These are phyloP conservation scores for Nyctibius bracteatus DNA, from an alignment of 2,113 vertebrate species.

Conservation along the genomic window DNA sequence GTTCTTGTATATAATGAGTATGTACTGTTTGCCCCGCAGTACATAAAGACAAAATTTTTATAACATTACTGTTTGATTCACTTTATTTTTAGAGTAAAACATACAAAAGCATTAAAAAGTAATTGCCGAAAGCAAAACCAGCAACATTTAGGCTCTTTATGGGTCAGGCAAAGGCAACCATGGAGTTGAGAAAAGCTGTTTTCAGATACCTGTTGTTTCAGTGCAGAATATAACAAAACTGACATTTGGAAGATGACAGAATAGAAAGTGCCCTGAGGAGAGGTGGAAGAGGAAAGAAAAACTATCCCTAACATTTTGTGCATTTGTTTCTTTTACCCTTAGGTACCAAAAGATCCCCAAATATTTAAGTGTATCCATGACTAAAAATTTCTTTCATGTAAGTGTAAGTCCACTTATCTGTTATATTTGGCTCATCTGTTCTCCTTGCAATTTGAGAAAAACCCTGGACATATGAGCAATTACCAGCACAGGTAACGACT, in stretches of 20 bases:
- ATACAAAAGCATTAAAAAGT: background rate
- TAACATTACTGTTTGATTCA: background rate
- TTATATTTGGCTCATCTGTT: background rate
- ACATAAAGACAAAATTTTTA: background rate
- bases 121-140: background rate
- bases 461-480: background rate
- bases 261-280: background rate
- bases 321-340: background rate
- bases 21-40: background rate
- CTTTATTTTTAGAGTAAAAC: conserved; percentile 1
- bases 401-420: background rate
- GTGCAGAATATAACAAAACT: background rate
- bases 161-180: background rate
- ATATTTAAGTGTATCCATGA: background rate
- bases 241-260: background rate
- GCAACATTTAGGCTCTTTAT: background rate
- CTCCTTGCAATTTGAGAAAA: background rate
- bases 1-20: background rate
- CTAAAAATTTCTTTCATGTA: background rate
- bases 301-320: background rate
- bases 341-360: background rate
- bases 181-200: background rate
- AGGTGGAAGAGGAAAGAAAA: background rate
- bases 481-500: background rate
- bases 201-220: conserved; percentile 23